Base-by-base conservation (phyloP, 2,888 invertebrate genomes). In the Standfussiana lucernea region DNA sequence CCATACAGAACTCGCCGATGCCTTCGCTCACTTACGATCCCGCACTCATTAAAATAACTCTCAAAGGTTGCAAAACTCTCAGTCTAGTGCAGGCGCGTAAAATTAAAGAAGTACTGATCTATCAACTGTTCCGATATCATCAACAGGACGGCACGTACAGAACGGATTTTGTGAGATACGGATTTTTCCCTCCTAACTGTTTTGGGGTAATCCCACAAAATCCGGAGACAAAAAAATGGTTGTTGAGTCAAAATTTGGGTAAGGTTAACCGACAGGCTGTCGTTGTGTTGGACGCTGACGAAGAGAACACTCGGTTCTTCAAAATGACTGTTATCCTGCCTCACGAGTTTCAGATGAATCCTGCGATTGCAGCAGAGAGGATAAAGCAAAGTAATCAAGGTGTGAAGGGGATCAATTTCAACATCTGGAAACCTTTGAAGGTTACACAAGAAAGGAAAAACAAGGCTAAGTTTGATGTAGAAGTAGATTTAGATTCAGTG, bases 161-260 rank as follows among this genome's bases (percentile, higher is more conserved):
- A 56, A 95, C 94, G 0, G 95, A 96, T 86, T 96, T 95, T 71
- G 69, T 91, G 0, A 95, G 94, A 84, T 95, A 93, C 83, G 96
- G 96, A 0, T 93, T 93, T 78, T 91, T 91, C 64, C 83, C 90
- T 45, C 95, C 95, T 0, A 93, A 93, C 10, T 92, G 90, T 78
- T 91, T 96, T 66, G 95, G 93, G 2, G 82, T 96, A 13, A 68
- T 95, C 7, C 95, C 96, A 0, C 94, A 94, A 75, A 96, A 96
- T 76, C 65, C 81, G 0, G 94, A 95, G 47, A 93, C 95, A 0
- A 93, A 90, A 72, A 88, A 90, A 18, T 96, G 96, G 96, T 78
- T 96, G 47, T 83, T 89, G 56, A 77, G 86, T n/a, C 84, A 91
- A n/a, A 81, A 92, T 77, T 91, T 96, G 32, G 94, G 95, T 1